phyloP scores from a whole-genome alignment of 2,888 invertebrate genomes.

The Brachylomia viminalis region DNA sequence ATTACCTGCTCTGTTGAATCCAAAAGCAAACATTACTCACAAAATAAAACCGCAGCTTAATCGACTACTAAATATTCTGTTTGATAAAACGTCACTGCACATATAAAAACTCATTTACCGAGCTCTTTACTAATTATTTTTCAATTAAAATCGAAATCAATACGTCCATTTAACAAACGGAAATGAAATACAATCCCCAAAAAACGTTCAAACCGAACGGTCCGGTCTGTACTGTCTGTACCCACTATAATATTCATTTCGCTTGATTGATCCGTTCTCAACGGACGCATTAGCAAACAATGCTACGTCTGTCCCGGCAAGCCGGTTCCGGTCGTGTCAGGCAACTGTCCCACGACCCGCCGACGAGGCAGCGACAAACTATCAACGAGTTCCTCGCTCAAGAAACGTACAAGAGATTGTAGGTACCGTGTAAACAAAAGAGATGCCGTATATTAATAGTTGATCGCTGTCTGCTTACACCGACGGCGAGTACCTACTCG shows the following conservation, averaged over 20 bases:
- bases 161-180: conserved; percentile 26
- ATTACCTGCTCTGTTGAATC: background rate
- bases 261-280: conserved; percentile 68
- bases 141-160: background rate
- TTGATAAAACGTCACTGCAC: background rate
- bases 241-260: conserved; percentile 62
- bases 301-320: conserved; percentile 54
- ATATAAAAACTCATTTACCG: background rate
- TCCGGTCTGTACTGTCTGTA: conserved; percentile 34
- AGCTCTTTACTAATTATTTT: conserved; percentile 5
- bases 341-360: background rate
- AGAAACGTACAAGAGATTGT: background rate
- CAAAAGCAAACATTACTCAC: background rate
- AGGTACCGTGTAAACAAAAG: background rate
- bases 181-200: conserved; percentile 48
- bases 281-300: conserved; percentile 71
- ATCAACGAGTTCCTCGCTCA: background rate
- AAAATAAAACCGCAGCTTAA: background rate
- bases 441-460: background rate
- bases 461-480: too few species aligned
- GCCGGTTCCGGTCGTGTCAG: conserved; percentile 53
- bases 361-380: background rate
- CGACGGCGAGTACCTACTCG: background rate
- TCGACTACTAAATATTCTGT: conserved; percentile 11
- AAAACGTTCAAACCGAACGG: conserved; percentile 31